These are phyloP conservation scores for Hirudo medicinalis DNA, from an alignment of 1,140 invertebrate genomes.

Conservation along the genomic window DNA sequence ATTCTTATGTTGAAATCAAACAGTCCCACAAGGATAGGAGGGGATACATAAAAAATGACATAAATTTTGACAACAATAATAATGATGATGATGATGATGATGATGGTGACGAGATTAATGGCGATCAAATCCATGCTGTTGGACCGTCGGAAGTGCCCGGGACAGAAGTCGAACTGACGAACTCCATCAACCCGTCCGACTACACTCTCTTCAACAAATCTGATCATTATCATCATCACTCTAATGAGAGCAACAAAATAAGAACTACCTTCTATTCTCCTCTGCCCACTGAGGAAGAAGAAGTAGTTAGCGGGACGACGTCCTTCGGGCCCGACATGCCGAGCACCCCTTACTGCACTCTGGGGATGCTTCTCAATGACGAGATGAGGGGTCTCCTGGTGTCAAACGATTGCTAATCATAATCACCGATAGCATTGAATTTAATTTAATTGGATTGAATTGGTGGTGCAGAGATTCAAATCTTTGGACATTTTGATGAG, in stretches of 20 bases:
- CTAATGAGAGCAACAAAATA: neutral
- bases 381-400: too few species aligned
- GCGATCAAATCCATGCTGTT: neutral
- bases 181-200: neutral
- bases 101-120: neutral
- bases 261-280: too few species aligned
- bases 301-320: too few species aligned
- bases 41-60: neutral
- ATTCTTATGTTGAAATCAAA: neutral
- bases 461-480: too few species aligned
- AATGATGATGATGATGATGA: slow-evolving; percentile 11
- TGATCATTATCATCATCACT: neutral
- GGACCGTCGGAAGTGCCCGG: neutral
- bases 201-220: neutral
- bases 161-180: neutral
- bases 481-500: too few species aligned
- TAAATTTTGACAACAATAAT: neutral
- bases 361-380: too few species aligned
- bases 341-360: too few species aligned
- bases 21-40: neutral
- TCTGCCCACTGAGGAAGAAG: too few species aligned
- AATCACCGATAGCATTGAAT: too few species aligned
- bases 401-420: too few species aligned
- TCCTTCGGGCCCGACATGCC: too few species aligned
- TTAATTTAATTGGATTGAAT: too few species aligned